Base-by-base conservation (phyloP, 2,888 invertebrate species). In the Lithodes maja region DNA sequence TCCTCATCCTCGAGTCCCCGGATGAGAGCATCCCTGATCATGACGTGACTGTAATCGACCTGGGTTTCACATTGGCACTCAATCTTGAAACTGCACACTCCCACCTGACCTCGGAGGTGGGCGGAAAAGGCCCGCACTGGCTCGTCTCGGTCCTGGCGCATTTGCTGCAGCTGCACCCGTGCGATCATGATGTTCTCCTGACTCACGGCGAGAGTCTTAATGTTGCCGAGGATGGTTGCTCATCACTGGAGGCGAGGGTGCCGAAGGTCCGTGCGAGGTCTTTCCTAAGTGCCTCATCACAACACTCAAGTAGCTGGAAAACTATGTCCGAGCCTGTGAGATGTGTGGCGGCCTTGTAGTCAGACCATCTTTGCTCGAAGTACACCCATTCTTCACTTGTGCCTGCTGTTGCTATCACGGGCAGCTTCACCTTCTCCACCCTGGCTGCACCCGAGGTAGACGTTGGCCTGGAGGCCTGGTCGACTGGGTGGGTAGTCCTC, bases 341-440 rank as follows among this genome's bases (percentile, higher is more conserved):
- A 1, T 61, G 61, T 61, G 61, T 61, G 61, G 61, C 61, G 12
- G 61, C 61, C 5, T 81, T 81, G 81, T 81, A 81, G 83, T 83
- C 83, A 1, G 83, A 69, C 71, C 69, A 83, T 49, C 71, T 61
- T 3, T 71, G 50, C 49, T 69, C 1, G n/a, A 83, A 83, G 83
- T 83, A 83, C 2, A n/a, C 83, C 50, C 83, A 69, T 69, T 83
- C 69, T 69, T 83, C 83, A 83, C 69, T 68, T 33, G 83, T 83
- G 2, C 83, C 68, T 5, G 69, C 83, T n/a, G 71, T 33, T 9
- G 83, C 68, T 15, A 83, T 49, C 69, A 83, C 12, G 68, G 69
- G 69, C 50, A 3, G 49, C 17, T 52, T 68, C 71, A 83, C 83
- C 69, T 83, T 83, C 50, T 61, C 83, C 2, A 2, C 79, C 50